Evolutionary conservation across 2,888 invertebrate species (phyloP), one percentile per base, ranked within the genome.

Genomic region (Amphipyra berbera): DNA sequence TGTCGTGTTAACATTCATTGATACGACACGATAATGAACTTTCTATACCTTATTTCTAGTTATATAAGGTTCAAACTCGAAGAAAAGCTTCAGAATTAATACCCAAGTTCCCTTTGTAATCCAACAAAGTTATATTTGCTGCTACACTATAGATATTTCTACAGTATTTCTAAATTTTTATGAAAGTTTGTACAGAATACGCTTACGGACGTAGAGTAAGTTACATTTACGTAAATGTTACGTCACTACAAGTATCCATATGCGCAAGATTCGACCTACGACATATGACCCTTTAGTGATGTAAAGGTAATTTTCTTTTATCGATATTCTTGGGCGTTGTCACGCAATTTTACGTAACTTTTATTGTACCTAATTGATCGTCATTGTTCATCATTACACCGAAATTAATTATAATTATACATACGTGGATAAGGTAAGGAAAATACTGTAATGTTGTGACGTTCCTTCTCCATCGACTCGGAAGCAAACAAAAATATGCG

Each of bases 191-290:
- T 73, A 47, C n/a, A 46, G 58, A 37, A 57, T 35, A 48, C n/a
- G 21, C 35, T 45, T 62, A 21, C 33, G 35, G 49, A 50, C 57
- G 9, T 54, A 44, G 48, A 57, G 49, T 72, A 70, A 75, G 68
- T 74, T 76, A 79, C 66, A 45, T 76, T 77, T 90, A 90, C 88
- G 88, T 89, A 91, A 92, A 74, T 46, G 61, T 93, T 93, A 90
- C 92, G 75, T 90, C 89, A 91, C 63, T 46, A 8, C 7, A 61
- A 68, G 80, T 79, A 83, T 84, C 77, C 81, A 81, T 82, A 85
- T 85, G 84, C 87, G 90, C 88, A 89, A 91, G 88, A 83, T 81
- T 73, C 84, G 92, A 92, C 92, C 93, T 88, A 84, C 86, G 92
- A 91, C 91, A 84, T 83, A 80, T 84, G 88, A 87, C 87, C 88